Evolutionary conservation across 2,888 invertebrate species (phyloP), one percentile per base, ranked within the genome.

Genomic region (Drosophila cracens): DNA sequence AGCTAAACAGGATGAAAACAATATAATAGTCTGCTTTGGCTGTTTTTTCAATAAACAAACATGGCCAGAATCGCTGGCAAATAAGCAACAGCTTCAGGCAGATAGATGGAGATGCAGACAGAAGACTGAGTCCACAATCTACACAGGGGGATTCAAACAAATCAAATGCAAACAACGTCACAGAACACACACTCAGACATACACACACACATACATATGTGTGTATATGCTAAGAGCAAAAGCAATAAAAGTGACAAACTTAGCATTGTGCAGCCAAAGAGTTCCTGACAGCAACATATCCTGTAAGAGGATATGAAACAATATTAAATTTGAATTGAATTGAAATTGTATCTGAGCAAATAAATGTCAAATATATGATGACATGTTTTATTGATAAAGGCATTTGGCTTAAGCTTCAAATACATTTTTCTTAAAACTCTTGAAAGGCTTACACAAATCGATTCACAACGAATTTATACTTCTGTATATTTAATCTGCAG

Each of bases 81-180:
- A 85, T 83, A 82, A 68, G 68, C 73, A 79, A 54, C 68, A 21
- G 31, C 46, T 25, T 21, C 18, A 51, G 57, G 52, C 33, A 59
- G 46, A 57, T 43, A 51, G 61, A 56, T 21, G 21, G 40, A 48
- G 64, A 38, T 31, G 25, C 56, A 25, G 46, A 16, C 46, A 43
- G 57, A 51, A 46, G 62, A 40, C 43, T 60, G 21, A 58, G 69
- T 66, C 51, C 67, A 66, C 59, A 56, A 66, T 49, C 61, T 65
- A 72, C 65, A 76, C 68, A 49, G 27, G n/a, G 70, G 71, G 74
- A 86, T 80, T 82, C 73, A 74, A 85, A 82, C 76, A 88, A 86
- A 88, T 86, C 85, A 83, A 86, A 86, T 76, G 88, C 80, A 86
- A 86, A 88, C 85, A 87, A 61, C 72, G 51, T 58, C 61, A 33